These are phyloP conservation scores for Cladopsammia gracilis DNA, from an alignment of 64 coral and sea anemone species.

Conservation along the genomic window DNA sequence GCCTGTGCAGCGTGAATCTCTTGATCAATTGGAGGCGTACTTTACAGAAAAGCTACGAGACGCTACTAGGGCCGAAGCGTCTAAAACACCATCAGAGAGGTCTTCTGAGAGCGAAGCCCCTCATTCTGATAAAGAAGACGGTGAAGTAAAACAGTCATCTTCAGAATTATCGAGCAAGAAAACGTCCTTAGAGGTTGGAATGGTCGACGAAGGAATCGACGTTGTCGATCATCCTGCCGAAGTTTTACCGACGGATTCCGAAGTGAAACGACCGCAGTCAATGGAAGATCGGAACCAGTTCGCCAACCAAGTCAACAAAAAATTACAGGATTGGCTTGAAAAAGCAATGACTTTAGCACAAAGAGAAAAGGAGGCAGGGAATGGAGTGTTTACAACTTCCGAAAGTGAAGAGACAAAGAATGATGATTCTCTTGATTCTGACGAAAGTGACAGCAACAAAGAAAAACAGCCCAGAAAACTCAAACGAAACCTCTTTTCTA, in stretches of 20 bases:
- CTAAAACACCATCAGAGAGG: conserved; percentile 33
- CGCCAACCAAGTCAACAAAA: conserved; percentile 43
- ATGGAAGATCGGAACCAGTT: conserved; percentile 20
- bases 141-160: background rate
- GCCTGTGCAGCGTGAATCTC: conserved; percentile 23
- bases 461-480: conserved; percentile 20
- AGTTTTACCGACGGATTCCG: background rate
- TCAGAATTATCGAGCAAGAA: conserved; percentile 15
- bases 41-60: conserved; percentile 44
- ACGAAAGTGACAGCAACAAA: conserved; percentile 34
- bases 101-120: conserved; percentile 35
- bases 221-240: background rate
- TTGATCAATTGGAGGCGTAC: conserved; percentile 36
- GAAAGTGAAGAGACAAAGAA: conserved; percentile 30
- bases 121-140: conserved; percentile 34
- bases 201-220: conserved; percentile 4
- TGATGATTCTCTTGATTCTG: conserved; percentile 41
- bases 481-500: conserved; percentile 23
- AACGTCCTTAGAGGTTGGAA: background rate
- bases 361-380: conserved; percentile 3
- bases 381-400: background rate
- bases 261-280: background rate
- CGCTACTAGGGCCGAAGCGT: background rate
- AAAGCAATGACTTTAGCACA: conserved; percentile 22
- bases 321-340: conserved; percentile 46